Evolutionary conservation across 2,113 vertebrate genomes (phyloP).

Genomic region (Ochotona curzoniae): DNA sequence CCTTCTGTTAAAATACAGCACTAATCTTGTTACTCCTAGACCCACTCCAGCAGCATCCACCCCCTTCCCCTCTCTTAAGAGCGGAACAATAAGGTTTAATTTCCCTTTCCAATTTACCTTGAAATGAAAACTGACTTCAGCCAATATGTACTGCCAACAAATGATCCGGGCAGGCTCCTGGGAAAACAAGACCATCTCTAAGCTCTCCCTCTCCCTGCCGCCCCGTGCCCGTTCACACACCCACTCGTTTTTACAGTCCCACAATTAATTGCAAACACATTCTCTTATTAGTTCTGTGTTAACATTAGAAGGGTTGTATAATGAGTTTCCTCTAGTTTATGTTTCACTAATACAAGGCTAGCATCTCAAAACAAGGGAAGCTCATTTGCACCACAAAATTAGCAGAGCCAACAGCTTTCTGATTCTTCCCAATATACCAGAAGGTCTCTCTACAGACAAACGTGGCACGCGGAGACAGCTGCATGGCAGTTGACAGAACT

Average conservation of each 20-base stretch:
- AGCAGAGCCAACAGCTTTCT: conserved; percentile 73
- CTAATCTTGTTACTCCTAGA: conserved; percentile 81
- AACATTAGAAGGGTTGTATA: conserved; percentile 70
- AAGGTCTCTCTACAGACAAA: conserved; percentile 62
- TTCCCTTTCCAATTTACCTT: conserved; percentile 85
- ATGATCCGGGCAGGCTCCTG: conserved; percentile 73
- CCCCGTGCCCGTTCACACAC: conserved; percentile 55
- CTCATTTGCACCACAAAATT: conserved; percentile 76
- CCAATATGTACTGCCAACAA: conserved; percentile 83
- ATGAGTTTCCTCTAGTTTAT: conserved; percentile 78
- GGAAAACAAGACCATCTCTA: conserved; percentile 69
- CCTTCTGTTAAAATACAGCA: conserved; percentile 84
- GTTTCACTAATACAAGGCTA: conserved; percentile 78
- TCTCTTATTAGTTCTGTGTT: conserved; percentile 82
- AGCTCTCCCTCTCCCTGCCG: conserved; percentile 39
- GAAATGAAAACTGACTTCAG: conserved; percentile 83
- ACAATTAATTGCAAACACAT: conserved; percentile 82
- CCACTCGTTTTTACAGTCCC: conserved; percentile 75
- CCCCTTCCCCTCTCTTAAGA: conserved; percentile 78
- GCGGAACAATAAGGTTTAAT: conserved; percentile 82
- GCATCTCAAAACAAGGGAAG: conserved; percentile 71
- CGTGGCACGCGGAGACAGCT: conserved; percentile 30
- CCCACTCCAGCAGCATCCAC: conserved; percentile 60
- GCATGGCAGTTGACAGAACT: neutral
- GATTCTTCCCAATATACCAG: conserved; percentile 59